Evolutionary conservation across 2,113 vertebrate genomes (phyloP).

Genomic region (Pterophyllum scalare): DNA sequence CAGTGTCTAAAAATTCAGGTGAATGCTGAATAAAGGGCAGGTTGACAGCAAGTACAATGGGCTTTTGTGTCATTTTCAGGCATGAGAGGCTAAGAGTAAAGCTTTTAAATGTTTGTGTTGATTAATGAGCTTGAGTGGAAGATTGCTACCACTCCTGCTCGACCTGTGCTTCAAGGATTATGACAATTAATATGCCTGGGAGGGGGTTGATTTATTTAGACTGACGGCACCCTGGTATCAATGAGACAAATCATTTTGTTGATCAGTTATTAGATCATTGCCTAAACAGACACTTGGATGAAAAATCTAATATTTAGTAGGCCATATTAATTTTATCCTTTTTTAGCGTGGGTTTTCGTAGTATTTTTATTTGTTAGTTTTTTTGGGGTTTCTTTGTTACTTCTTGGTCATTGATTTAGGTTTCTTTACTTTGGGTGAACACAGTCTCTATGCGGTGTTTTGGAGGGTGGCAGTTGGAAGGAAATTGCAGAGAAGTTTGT

Average conservation of each 20-base stretch:
- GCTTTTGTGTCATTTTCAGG: background rate
- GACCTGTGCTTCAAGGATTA: background rate
- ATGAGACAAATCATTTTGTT: background rate
- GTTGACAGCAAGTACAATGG: background rate
- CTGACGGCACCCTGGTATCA: background rate
- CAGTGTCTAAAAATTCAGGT: background rate
- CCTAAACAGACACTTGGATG: background rate
- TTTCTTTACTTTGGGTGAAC: background rate
- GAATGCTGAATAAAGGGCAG: background rate
- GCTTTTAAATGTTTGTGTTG: background rate
- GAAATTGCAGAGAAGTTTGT: background rate
- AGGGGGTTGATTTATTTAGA: constrained; percentile 13
- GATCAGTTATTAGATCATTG: background rate
- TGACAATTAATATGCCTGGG: constrained; percentile 8
- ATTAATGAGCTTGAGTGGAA: constrained; percentile 15
- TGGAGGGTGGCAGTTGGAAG: background rate
- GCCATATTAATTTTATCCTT: background rate
- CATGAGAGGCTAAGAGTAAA: background rate
- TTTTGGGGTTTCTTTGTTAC: background rate
- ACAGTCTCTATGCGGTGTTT: background rate
- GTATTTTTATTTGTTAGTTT: too few relatives aligned
- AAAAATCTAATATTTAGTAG: background rate
- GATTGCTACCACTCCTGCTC: background rate
- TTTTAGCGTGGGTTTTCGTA: background rate
- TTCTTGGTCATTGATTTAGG: background rate